A percentile compares a stretch with the other conserved stretches of the same genome.
These are phyloP conservation scores for Zoanthus sociatus DNA, from an alignment of 92 coral and sea anemone genomes.

Conservation along the genomic window DNA sequence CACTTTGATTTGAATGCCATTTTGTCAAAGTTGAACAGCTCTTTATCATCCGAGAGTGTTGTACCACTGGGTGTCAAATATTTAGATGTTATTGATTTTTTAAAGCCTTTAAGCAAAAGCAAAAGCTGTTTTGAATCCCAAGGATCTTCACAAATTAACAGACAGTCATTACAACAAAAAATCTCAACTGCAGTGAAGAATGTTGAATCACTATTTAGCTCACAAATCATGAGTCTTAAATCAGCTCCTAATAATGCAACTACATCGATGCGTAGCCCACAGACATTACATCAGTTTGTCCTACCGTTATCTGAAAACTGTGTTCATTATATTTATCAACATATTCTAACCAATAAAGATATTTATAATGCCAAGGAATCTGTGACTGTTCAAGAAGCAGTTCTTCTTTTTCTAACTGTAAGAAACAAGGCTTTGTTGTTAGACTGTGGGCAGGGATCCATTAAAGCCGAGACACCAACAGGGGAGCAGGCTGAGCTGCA, in stretches of 20 bases:
- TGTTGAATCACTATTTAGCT: not conserved
- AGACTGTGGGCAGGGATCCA: not conserved
- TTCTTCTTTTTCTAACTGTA: constrained; percentile 8
- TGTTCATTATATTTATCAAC: constrained; percentile 11
- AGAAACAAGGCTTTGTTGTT: not conserved
- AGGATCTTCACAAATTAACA: not conserved
- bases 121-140: not conserved
- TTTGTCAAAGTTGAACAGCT: constrained; percentile 14
- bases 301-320: not conserved
- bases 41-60: constrained; percentile 1
- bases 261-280: not conserved
- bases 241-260: not conserved
- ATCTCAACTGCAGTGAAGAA: constrained; percentile 1
- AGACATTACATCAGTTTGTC: not conserved
- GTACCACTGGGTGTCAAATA: constrained; percentile 17
- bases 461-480: constrained; percentile 19
- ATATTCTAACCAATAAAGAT: not conserved
- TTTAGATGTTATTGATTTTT: constrained; percentile 24
- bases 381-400: not conserved
- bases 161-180: constrained; percentile 9
- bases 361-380: not conserved
- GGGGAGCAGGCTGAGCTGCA: constrained; percentile 7
- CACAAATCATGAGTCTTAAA: not conserved
- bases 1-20: constrained; percentile 26
- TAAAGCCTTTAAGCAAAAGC: not conserved